Evolutionary conservation across 2,113 vertebrate species (phyloP).

Genomic region (Phrynosoma blainvillii): DNA sequence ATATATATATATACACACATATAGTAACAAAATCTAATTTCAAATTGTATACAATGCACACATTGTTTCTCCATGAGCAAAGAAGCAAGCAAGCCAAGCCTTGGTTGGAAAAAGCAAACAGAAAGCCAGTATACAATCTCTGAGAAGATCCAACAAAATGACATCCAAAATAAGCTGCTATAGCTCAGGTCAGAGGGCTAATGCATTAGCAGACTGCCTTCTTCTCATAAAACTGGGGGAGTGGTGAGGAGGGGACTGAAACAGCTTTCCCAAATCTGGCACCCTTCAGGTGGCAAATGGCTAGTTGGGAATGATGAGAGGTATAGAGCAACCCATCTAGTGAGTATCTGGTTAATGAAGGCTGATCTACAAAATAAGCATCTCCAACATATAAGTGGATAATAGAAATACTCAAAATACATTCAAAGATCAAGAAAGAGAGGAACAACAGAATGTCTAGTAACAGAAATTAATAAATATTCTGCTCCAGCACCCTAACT

Average conservation of each 20-base stretch:
- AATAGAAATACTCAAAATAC: background rate
- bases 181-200: background rate
- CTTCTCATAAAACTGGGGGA: background rate
- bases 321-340: background rate
- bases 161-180: background rate
- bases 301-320: background rate
- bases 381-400: background rate
- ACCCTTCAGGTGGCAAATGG: background rate
- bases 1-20: too few species aligned
- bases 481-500: background rate
- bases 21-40: background rate
- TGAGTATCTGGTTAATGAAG: background rate
- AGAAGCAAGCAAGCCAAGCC: background rate
- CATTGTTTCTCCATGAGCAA: background rate
- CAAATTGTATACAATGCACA: background rate
- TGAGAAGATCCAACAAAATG: background rate
- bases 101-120: background rate
- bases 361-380: background rate
- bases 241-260: background rate
- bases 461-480: background rate
- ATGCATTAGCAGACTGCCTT: background rate
- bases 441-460: background rate
- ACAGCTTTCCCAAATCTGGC: background rate
- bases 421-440: background rate
- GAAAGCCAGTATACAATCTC: background rate